Evolutionary conservation across 2,797 vertebrate genomes (phyloP), one percentile per base, ranked within the genome.

Genomic region (Dendrocincla tyrannina): DNA sequence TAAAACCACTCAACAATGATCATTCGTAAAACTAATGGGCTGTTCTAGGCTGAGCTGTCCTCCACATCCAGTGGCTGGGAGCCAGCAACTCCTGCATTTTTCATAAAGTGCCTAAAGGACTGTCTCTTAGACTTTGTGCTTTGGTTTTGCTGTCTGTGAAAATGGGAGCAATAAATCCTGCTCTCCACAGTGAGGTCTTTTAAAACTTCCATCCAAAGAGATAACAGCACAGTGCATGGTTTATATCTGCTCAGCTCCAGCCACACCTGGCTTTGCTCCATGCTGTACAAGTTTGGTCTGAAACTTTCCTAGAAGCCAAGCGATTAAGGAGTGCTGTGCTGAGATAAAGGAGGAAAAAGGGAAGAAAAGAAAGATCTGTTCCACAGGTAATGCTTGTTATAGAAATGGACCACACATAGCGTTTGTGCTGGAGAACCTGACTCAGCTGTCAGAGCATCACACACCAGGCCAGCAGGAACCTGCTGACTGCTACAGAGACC

Each of bases 121-220:
- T 68, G 75, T 22, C 42, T 91, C 39, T 73, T 81, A 52, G 25
- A 32, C 33, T 67, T 28, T 76, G 59, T 58, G 30, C 55, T 84
- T 84, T 84, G 59, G 47, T 88, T 95, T 88, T 83, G 42, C 42
- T 89, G 60, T 72, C 75, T 84, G 55, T 55, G 60, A 63, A 93
- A 94, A 81, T 73, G 32, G 17, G 46, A 91, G 66, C 80, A 85
- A 84, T 89, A 95, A 94, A 85, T 92, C 47, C 62, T 46, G 35
- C 15, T 39, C 35, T 80, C 66, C 35, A 50, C 49, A 49, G 32
- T 1, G 11, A 79, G 55, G 22, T 79, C 52, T 67, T 88, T 58
- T 59, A 87, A 91, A 68, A 66, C 42, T 68, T 87, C 25, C 58
- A 32, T 83, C 44, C 44, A 22, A 42, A 68, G 52, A 41, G 18